phyloP scores from a whole-genome alignment of 2,888 invertebrate genomes.

The Nasonia oneida region DNA sequence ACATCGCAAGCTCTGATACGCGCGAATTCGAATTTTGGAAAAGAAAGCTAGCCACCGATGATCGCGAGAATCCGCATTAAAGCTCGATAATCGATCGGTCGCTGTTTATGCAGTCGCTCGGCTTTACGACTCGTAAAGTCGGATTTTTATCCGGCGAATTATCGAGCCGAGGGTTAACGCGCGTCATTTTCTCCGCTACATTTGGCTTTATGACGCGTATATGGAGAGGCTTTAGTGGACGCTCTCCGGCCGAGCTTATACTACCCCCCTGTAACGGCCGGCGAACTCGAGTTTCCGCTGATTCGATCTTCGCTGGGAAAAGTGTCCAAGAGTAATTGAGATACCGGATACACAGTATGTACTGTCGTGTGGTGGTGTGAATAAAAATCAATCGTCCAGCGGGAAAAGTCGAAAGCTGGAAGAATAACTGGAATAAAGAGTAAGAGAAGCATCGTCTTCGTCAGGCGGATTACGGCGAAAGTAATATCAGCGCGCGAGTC shows the following conservation, averaged over 20 bases:
- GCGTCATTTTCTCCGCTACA: slow-evolving; percentile 21
- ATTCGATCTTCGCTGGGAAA: background rate
- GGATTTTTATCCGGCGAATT: background rate
- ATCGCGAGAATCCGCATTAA: background rate
- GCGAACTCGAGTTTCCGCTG: background rate
- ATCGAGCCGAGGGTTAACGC: background rate
- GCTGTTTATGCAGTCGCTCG: background rate
- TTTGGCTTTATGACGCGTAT: background rate
- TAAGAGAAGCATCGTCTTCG: background rate
- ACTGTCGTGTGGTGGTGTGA: background rate
- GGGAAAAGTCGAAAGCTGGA: background rate
- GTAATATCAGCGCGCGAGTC: slow-evolving; percentile 47
- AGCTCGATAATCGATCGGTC: background rate
- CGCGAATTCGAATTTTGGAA: background rate
- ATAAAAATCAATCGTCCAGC: background rate
- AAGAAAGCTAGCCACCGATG: background rate
- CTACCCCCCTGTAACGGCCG: background rate
- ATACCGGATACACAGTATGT: background rate
- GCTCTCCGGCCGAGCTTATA: background rate
- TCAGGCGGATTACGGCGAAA: slow-evolving; percentile 35
- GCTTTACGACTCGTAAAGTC: slow-evolving; percentile 41
- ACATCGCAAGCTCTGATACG: too few species aligned
- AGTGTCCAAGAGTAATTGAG: background rate
- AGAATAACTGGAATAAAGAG: background rate
- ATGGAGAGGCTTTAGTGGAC: background rate